Evolutionary conservation across 2,113 vertebrate genomes (phyloP), one percentile per base, ranked within the genome.

Genomic region (Paralichthys olivaceus): DNA sequence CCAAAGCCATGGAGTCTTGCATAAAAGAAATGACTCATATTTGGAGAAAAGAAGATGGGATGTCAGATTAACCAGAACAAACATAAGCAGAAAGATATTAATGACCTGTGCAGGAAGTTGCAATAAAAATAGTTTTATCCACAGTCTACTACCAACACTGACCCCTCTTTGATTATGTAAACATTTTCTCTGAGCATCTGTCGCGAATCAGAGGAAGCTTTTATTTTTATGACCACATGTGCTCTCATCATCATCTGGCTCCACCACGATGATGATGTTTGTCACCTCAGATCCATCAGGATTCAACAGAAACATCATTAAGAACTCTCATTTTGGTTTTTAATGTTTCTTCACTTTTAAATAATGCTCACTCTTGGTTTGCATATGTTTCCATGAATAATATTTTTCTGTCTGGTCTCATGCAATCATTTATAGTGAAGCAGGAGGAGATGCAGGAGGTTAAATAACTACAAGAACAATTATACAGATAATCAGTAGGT

Each of bases 151-250:
- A 69, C 11, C 13, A 51, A 40, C 45, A 53, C 45, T 82, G 29
- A 8, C 28, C 43, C 54, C 19, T 60, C 47, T 58, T 49, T 64
- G 28, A 73, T 63, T 54, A 72, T 61, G 57, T 73, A 54, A 77
- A 77, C 47, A 60, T 60, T 78, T 77, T 71, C 28, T 60, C 19
- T 69, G 4, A 17, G 59, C 53, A 61, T 80, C 49, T 12, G 74
- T 34, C n/a, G 40, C 78, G 83, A 82, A 28, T 86, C 45, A 83
- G 60, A 55, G 65, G 58, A 84, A 69, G 79, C 59, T 73, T 75
- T 83, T 66, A 66, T 64, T 19, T 80, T 77, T 71, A 77, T 75
- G 59, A 80, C 79, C 54, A 32, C 68, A 56, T 49, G 43, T 51
- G 25, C 26, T 79, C 84, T 73, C 56, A 74, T 83, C 25, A 57